Evolutionary conservation across 2,113 vertebrate genomes (phyloP), one percentile per base, ranked within the genome.

Genomic region (Corythoichthys haematopterus): DNA sequence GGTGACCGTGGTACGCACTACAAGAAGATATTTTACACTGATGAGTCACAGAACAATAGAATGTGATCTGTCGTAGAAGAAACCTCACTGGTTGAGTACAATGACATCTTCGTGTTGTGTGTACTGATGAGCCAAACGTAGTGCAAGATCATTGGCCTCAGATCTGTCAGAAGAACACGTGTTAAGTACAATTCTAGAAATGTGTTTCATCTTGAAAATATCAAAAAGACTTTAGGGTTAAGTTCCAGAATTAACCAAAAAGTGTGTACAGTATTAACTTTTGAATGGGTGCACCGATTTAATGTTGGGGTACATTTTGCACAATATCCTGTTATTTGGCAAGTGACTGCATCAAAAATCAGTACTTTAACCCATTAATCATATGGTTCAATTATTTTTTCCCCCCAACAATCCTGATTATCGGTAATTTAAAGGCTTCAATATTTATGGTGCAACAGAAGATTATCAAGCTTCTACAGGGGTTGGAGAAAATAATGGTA

Each of bases 1-100:
- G 92, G 87, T 98, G 93, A 63, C 97, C 97, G 0, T 98, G 97
- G 85, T 98, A 98, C 55, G 95, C 96, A 78, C 96, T 96, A 64
- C 88, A 67, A 64, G 68, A 78, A 66, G 37, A 85, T 75, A 38
- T 69, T 70, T 61, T 71, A 72, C 73, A 50, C 53, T 20, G 28
- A 72, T 53, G 59, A 57, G 13, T 15, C 66, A 1, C 15, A 63
- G 43, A 50, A 6, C 4, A 12, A 8, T 15, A 40, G 33, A 58
- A 60, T 2, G 13, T 65, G 45, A 12, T 35, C 45, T 50, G 46
- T 4, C 9, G 6, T 35, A 48, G 56, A 40, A 43, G 40, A 70
- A 68, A 15, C 62, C 94, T 93, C 91, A 98, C 97, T 98, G 91
- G 64, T 98, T 95, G 58, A 98, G 74, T 50, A 97, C 96, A 1